Base-by-base conservation (phyloP, 64 coral and sea anemone species). In the Trachythela sp. region DNA sequence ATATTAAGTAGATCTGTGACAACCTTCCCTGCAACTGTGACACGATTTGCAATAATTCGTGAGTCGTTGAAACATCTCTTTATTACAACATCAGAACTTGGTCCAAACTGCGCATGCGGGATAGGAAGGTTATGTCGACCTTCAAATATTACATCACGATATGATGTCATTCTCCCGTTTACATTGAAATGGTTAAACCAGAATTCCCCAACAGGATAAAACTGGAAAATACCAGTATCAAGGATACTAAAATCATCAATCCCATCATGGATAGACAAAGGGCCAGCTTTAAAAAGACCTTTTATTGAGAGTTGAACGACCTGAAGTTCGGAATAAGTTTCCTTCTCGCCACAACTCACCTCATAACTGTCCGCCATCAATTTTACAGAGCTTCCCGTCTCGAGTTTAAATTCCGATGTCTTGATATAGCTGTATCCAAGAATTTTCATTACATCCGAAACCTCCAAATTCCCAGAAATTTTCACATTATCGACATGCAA, bases 181-280 rank as follows among this genome's bases (percentile, higher is more conserved):
- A 80, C 17, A 30, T 38, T 80, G 18, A 80, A 80, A 9, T 35
- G 31, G 37, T 35, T 39, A 37, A 80, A 35, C 33, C 37, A 37
- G 75, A 37, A 80, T 14, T 80, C 75, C 4, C 75, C 75, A 36
- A 80, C 75, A 35, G 75, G 31, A 80, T 80, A 80, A 37, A 80
- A 20, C 30, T 37, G 75, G 35, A 80, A 80, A 36, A 9, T 39
- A 10, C 75, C 75, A 8, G 75, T 35, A 8, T 80, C 9, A 14
- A 9, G 10, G 37, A 80, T 20, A 37, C 3, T 80, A 30, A 80
- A 39, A 39, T 20, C 20, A 34, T 80, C 27, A 80, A 80, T 35
- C 6, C 75, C 75, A 80, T 80, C 75, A 37, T 80, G 75, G 37
- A 80, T 36, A 39, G 75, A 80, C 30, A 80, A 80, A 30, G 37